A percentile compares a stretch with the other conserved stretches of the same genome.
Evolutionary conservation across 2,888 invertebrate genomes (phyloP).

Genomic region (Eueremaeus valkanovi): DNA sequence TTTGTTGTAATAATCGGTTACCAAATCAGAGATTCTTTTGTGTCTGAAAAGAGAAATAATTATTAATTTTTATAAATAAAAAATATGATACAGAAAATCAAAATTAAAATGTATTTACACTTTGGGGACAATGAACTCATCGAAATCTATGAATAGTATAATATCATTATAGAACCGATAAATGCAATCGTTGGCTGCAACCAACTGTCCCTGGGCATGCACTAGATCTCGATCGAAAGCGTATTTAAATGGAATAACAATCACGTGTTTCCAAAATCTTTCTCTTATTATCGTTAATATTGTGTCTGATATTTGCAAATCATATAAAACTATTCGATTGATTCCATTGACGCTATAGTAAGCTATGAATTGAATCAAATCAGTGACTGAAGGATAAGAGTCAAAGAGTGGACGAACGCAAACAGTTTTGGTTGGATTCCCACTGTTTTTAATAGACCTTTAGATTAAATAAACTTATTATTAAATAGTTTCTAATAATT

Average conservation of each 20-base stretch:
- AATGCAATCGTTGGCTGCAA: not conserved
- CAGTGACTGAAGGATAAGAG: not conserved
- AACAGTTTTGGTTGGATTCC: no score
- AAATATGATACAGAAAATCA: no score
- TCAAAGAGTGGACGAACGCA: not conserved
- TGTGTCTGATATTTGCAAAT: not conserved
- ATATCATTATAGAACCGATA: not conserved
- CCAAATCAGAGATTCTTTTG: no score
- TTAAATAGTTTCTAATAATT: no score
- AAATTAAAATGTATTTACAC: no score
- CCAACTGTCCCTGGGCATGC: not conserved
- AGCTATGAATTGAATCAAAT: not conserved
- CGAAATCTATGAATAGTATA: not conserved
- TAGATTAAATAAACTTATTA: no score
- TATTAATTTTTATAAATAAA: no score
- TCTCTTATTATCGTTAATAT: no score
- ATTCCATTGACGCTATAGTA: slow-evolving; percentile 12
- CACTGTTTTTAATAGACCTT: no score
- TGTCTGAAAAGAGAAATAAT: no score
- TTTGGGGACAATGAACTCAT: not conserved
- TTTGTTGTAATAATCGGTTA: no score
- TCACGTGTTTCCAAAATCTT: no score
- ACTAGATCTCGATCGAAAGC: not conserved
- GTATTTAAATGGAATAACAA: not conserved
- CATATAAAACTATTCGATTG: not conserved